A percentile compares a stretch with the other conserved stretches of the same genome.
These are phyloP conservation scores for Apomyelois bistriatella DNA, from an alignment of 2,888 invertebrate genomes.

Conservation along the genomic window DNA sequence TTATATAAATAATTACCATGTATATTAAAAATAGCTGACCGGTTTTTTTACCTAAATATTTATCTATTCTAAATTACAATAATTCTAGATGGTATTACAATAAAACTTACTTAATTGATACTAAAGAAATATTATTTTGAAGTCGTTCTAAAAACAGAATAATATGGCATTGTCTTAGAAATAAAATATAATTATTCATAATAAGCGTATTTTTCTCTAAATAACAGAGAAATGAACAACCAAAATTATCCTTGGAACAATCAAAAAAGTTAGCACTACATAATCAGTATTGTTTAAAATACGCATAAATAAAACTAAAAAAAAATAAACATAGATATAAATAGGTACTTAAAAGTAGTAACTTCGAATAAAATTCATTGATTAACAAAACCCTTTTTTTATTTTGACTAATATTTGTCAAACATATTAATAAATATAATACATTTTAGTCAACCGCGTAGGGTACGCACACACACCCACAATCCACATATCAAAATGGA, in stretches of 20 bases:
- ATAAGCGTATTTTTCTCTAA: slow-evolving; percentile 62
- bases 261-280: not conserved
- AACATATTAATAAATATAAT: not conserved
- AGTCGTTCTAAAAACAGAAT: slow-evolving; percentile 25
- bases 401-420: no score
- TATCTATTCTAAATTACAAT: slow-evolving; percentile 25
- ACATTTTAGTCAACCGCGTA: not conserved
- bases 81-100: not conserved
- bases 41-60: slow-evolving; percentile 28
- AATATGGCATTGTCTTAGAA: slow-evolving; percentile 65
- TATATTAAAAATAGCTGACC: slow-evolving; percentile 30
- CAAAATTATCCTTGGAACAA: slow-evolving; percentile 14
- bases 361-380: not conserved
- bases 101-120: not conserved
- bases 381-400: not conserved
- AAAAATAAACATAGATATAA: not conserved
- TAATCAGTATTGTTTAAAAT: not conserved
- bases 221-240: slow-evolving; percentile 21
- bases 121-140: slow-evolving; percentile 7
- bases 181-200: slow-evolving; percentile 53
- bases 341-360: not conserved
- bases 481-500: no score
- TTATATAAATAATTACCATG: slow-evolving; percentile 34
- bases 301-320: not conserved
- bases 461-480: no score